phyloP scores from a whole-genome alignment of 2,113 vertebrate species.

The Aviceda subcristata region DNA sequence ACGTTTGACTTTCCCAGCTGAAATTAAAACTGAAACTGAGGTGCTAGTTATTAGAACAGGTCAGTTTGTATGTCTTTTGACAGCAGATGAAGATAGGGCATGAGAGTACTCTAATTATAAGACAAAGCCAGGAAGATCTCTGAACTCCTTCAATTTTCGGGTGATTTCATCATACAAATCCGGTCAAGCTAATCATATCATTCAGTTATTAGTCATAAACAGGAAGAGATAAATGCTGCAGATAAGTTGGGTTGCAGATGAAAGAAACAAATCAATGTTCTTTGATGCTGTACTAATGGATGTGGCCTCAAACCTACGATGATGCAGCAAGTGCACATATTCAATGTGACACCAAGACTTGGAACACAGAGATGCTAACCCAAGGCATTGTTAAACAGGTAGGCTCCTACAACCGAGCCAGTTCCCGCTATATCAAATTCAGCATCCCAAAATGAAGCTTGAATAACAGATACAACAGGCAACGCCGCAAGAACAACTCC shows the following conservation, averaged over 20 bases:
- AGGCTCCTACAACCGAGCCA: neutral
- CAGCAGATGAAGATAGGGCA: neutral
- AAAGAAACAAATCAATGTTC: neutral
- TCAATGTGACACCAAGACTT: neutral
- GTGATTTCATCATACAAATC: neutral
- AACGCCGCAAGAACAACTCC: neutral
- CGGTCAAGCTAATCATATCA: neutral
- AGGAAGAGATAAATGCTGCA: conserved; percentile 1
- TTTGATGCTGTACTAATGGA: conserved; percentile 20
- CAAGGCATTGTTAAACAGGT: neutral
- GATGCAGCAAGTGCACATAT: neutral
- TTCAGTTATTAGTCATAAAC: neutral
- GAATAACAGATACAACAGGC: neutral
- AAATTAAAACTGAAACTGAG: neutral
- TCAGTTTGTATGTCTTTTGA: neutral
- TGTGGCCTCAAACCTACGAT: neutral
- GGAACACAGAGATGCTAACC: neutral
- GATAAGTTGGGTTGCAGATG: neutral
- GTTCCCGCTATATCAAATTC: neutral
- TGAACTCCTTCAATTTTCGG: neutral
- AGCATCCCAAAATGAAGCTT: neutral
- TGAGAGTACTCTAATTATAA: neutral
- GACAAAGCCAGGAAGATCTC: neutral
- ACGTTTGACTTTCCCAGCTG: neutral
- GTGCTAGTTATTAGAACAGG: neutral